These are phyloP conservation scores for Therioaphis trifolii DNA, from an alignment of 2,888 invertebrate species.

Conservation along the genomic window DNA sequence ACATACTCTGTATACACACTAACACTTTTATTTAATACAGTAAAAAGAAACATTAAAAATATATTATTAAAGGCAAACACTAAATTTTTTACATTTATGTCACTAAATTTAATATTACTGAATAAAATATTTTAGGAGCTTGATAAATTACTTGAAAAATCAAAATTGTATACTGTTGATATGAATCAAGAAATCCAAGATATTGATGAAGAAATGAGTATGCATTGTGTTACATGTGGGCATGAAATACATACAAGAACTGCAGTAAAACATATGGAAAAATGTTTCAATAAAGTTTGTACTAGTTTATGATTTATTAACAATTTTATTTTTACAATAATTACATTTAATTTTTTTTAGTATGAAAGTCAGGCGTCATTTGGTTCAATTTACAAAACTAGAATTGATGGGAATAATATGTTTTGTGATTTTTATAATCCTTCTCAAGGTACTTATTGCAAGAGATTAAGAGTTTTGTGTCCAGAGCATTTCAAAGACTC, in stretches of 20 bases:
- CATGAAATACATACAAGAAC: constrained; percentile 92
- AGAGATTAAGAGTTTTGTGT: constrained; percentile 92
- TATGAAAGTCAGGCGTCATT: constrained; percentile 97
- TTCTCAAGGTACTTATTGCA: constrained; percentile 91
- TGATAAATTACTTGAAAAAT: constrained; percentile 83
- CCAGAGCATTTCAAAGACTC: constrained; percentile 97
- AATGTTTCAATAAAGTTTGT: constrained; percentile 89
- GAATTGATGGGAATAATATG: constrained; percentile 95
- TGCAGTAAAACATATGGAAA: constrained; percentile 96
- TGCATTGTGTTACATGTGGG: constrained; percentile 97
- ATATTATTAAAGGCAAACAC: too few species aligned
- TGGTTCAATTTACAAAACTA: constrained; percentile 92
- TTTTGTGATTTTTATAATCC: constrained; percentile 97
- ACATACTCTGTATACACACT: too few species aligned
- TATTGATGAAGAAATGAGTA: constrained; percentile 77
- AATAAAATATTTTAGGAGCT: constrained; percentile 72
- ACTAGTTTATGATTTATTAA: background rate
- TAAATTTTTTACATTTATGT: too few species aligned
- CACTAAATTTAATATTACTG: too few species aligned
- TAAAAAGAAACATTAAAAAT: too few species aligned
- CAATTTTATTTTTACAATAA: constrained; percentile 12
- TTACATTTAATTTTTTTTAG: constrained; percentile 68
- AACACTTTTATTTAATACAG: too few species aligned
- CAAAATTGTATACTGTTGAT: constrained; percentile 79
- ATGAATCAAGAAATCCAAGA: constrained; percentile 76